A percentile compares a stretch with the other conserved stretches of the same genome.
These are phyloP conservation scores for Dipodomys spectabilis DNA, from an alignment of 2,113 vertebrate genomes.

Conservation along the genomic window DNA sequence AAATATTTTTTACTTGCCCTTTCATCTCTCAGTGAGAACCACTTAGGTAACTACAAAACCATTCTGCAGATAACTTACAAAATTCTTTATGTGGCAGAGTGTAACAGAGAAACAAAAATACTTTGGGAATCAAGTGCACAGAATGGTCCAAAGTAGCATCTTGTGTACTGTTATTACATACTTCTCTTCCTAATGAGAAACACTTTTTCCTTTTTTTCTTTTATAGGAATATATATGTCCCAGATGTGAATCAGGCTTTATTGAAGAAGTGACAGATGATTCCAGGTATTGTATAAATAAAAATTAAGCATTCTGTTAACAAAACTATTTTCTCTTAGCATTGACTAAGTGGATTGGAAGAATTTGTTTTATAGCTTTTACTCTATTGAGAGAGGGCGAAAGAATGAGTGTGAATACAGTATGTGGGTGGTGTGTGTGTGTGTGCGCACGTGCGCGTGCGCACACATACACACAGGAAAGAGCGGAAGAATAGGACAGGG, in stretches of 20 bases:
- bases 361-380: constrained; percentile 44
- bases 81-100: constrained; percentile 48
- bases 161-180: not conserved
- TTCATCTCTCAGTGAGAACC: not conserved
- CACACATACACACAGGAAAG: not conserved
- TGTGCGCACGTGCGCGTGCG: no score
- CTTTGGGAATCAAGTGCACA: not conserved
- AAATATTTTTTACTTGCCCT: not conserved
- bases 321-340: constrained; percentile 54
- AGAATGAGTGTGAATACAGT: not conserved
- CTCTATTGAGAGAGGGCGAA: not conserved
- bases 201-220: constrained; percentile 50
- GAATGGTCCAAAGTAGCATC: not conserved
- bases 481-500: not conserved
- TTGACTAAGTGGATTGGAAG: constrained; percentile 37
- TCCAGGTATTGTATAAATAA: constrained; percentile 89
- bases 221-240: constrained; percentile 95
- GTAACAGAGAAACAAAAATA: not conserved
- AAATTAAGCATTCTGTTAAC: not conserved
- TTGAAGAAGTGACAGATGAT: constrained; percentile 97
- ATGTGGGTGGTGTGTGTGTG: not conserved
- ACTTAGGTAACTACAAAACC: constrained; percentile 11
- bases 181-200: constrained; percentile 29
- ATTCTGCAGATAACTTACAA: constrained; percentile 1
- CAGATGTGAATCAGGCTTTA: constrained; percentile 95